Evolutionary conservation across 2,797 vertebrate species (phyloP).

Genomic region (Onychomys leucogaster): DNA sequence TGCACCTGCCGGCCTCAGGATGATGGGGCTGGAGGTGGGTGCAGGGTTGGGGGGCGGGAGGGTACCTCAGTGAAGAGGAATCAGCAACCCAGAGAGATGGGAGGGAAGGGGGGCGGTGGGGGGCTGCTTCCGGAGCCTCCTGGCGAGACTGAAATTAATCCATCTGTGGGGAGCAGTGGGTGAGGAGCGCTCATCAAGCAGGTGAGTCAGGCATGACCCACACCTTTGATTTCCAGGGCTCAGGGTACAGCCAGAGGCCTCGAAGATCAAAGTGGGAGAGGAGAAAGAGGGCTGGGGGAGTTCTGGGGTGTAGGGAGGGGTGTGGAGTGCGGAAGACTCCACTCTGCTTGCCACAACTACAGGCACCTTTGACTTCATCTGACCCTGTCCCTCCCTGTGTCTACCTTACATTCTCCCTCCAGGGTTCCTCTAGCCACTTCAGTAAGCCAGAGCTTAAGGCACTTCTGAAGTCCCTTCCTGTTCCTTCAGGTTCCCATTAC

Average conservation of each 20-base stretch:
- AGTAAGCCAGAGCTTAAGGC: neutral
- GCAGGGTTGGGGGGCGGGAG: accelerated
- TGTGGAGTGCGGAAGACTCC: neutral
- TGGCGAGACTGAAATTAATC: conserved; percentile 73
- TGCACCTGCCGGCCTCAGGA: neutral
- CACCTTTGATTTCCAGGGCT: conserved; percentile 65
- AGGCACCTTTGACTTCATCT: neutral
- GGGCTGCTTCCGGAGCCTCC: conserved; percentile 48
- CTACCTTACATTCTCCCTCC: neutral
- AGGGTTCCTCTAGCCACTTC: neutral
- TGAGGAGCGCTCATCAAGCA: conserved; percentile 39
- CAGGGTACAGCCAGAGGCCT: conserved; percentile 35
- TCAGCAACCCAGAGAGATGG: conserved; percentile 28
- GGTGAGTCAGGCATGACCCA: conserved; percentile 38
- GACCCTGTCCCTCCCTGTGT: neutral
- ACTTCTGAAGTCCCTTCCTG: neutral
- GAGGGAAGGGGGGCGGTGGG: neutral
- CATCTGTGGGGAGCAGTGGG: conserved; percentile 12
- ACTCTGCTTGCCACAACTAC: neutral
- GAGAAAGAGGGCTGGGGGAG: neutral
- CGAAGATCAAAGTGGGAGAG: neutral
- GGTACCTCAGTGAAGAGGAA: neutral
- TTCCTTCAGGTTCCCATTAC: neutral
- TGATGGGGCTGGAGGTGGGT: neutral
- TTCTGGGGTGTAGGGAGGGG: neutral